Conservation (phyloP, 2,797 vertebrate species). For the Eleutherodactylus coqui region DNA sequence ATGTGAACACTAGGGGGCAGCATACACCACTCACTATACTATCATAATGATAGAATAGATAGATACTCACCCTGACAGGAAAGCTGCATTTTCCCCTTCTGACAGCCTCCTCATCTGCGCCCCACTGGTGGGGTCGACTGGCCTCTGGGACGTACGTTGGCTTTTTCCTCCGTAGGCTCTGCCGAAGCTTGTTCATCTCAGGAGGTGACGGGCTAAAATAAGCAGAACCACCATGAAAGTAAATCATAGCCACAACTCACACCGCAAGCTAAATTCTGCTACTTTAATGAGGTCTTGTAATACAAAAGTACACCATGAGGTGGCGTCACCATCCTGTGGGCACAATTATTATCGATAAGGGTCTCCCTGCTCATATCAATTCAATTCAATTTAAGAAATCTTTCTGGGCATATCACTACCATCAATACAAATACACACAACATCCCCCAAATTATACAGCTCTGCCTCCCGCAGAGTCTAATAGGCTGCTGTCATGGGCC, state of each 20-base stretch:
- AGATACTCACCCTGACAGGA: constrained; percentile 81
- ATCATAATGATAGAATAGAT: not conserved
- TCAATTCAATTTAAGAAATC: too few relatives aligned
- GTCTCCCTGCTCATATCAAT: not conserved
- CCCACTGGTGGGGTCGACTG: constrained; percentile 92
- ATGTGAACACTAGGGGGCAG: constrained; percentile 22
- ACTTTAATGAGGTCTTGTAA: not conserved
- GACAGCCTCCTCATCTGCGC: constrained; percentile 90
- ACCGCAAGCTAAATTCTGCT: not conserved
- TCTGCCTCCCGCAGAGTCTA: too few relatives aligned
- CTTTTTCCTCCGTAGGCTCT: constrained; percentile 92
- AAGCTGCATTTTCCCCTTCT: constrained; percentile 92
- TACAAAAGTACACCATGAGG: not conserved
- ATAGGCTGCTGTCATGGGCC: too few relatives aligned
- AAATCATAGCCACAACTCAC: not conserved
- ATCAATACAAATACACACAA: not conserved
- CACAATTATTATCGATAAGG: not conserved
- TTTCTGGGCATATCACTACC: not conserved
- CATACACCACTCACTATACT: not conserved
- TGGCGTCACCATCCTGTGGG: not conserved
- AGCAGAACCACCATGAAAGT: not conserved
- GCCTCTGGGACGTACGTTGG: constrained; percentile 89
- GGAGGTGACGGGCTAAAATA: constrained; percentile 66
- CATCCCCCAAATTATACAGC: not conserved
- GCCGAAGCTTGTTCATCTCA: constrained; percentile 94